These are phyloP conservation scores for Eublepharis macularius DNA, from an alignment of 2,113 vertebrate genomes.

Conservation along the genomic window DNA sequence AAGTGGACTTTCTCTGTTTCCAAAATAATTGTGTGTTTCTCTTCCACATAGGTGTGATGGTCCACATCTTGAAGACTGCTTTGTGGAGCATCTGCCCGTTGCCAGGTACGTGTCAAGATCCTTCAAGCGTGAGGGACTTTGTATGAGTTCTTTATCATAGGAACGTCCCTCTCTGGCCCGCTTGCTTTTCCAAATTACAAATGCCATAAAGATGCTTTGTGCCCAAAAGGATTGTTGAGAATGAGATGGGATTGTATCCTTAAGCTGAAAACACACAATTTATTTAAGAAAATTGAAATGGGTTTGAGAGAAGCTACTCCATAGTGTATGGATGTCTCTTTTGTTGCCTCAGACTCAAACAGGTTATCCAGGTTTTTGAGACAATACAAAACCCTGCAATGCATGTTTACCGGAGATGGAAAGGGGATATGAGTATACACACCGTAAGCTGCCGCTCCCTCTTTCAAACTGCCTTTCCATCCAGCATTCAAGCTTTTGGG, in stretches of 20 bases:
- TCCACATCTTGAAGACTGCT: slow-evolving; percentile 15
- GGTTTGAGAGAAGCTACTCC: too few relatives aligned
- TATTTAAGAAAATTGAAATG: too few relatives aligned
- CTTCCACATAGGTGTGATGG: slow-evolving; percentile 1
- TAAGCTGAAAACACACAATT: too few relatives aligned
- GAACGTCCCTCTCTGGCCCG: not conserved
- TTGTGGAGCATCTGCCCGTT: not conserved
- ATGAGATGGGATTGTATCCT: too few relatives aligned
- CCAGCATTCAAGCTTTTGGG: not conserved
- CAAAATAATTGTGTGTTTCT: not conserved
- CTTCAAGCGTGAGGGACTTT: too few relatives aligned
- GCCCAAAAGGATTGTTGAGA: not conserved
- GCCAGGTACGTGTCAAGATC: not conserved
- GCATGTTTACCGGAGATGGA: not conserved
- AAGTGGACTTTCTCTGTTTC: not conserved
- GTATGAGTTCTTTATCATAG: not conserved
- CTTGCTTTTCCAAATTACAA: not conserved
- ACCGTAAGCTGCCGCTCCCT: not conserved
- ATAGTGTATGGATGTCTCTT: too few relatives aligned
- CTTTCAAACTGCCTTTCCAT: not conserved
- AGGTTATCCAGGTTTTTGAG: not conserved
- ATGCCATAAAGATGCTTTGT: not conserved
- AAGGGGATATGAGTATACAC: not conserved
- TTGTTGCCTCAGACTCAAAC: too few relatives aligned
- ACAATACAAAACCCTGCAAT: not conserved